Evolutionary conservation across 2,113 vertebrate genomes (phyloP), one percentile per base, ranked within the genome.

Genomic region (Cryptomyrus ogoouensis): DNA sequence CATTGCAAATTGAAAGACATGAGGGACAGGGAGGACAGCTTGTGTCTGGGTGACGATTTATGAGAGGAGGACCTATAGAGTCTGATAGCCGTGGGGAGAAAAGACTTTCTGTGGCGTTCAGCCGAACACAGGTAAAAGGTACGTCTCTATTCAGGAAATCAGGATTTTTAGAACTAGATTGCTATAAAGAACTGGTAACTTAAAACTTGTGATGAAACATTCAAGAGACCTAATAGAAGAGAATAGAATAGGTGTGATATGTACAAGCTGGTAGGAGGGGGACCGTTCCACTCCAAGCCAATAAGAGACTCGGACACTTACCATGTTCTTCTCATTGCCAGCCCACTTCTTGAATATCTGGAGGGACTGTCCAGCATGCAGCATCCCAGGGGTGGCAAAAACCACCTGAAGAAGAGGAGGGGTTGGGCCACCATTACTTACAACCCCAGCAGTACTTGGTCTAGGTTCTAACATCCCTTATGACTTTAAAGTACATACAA

Each of bases 291-390:
- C 27, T 49, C 27, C 17, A 46, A 8, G 17, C 17, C 27, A 35
- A 42, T 42, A 31, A 31, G 42, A 31, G 80, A n/a, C 21, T 31
- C 19, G 0, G 3, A 88, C 7, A 91, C 96, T 95, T 90, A 99
- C 98, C 98, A 99, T 99, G 19, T 99, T 99, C 93, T 99, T 99
- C 90, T 99, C 98, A 12, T 98, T 98, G 1, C 98, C 97, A 0
- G 98, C 98, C 98, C 98, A 99, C 89, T 99, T 99, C 93, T 98
- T 98, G 94, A 99, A 99, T 91, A 99, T 99, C 88, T 99, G 98
- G 35, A 99, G 94, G 24, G 98, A 99, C 47, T 99, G 98, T 4
- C 98, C 98, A 0, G 98, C 98, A 0, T 99, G 98, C 46, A 99
- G 95, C 98, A 99, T 99, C 0, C 98, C 98, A 0, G 98, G 98